phyloP scores from a whole-genome alignment of 30 jellyfish, hydroid and myxozoan species.

The Aurelia aurita region DNA sequence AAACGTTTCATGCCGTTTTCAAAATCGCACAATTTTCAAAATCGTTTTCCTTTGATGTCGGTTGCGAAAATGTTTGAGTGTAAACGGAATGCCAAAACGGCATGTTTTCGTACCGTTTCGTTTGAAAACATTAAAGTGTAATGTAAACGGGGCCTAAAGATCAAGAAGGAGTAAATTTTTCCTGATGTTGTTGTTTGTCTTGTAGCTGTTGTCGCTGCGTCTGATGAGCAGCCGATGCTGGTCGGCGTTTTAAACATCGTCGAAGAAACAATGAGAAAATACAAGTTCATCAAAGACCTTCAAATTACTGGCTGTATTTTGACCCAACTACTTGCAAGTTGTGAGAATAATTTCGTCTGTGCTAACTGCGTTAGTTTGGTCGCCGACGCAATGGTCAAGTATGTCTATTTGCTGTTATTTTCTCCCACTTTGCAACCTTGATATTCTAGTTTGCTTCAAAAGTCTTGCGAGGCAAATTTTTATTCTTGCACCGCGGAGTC shows the following conservation, averaged over 20 bases:
- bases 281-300: slow-evolving; percentile 36
- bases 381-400: slow-evolving; percentile 79
- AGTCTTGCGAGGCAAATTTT: no score
- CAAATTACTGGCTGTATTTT: slow-evolving; percentile 80
- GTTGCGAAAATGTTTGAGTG: no score
- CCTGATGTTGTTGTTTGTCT: no score
- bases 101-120: no score
- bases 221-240: slow-evolving; percentile 83
- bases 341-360: slow-evolving; percentile 44
- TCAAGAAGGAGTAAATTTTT: no score
- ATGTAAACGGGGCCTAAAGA: no score
- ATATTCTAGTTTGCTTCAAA: not conserved
- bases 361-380: slow-evolving; percentile 68
- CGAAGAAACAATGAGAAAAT: slow-evolving; percentile 56
- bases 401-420: slow-evolving; percentile 4
- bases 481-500: no score
- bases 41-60: no score
- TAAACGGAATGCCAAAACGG: no score
- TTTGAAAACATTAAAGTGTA: no score
- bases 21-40: no score
- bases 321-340: slow-evolving; percentile 79
- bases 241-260: slow-evolving; percentile 63
- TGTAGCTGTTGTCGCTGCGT: slow-evolving; percentile 81
- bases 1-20: no score
- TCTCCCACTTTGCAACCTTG: not conserved